Evolutionary conservation across 2,113 vertebrate genomes (phyloP).

Genomic region (Cyprinodon tularosa): DNA sequence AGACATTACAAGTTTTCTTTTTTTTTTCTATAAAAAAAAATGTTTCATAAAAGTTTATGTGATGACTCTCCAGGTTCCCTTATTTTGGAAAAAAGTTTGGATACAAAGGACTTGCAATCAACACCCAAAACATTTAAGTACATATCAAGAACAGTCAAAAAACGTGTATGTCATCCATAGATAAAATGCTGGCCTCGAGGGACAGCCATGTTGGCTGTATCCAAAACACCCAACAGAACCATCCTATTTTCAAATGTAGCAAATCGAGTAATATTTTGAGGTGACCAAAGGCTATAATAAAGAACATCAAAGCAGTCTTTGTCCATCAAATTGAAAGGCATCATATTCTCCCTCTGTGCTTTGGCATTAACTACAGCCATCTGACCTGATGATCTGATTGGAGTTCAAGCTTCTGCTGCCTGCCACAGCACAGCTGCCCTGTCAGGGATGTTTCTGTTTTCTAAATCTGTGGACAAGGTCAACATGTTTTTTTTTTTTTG

Average conservation of each 20-base stretch:
- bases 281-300: conserved; percentile 18
- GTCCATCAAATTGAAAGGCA: conserved; percentile 39
- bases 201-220: background rate
- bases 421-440: conserved; percentile 68
- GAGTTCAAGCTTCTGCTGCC: conserved; percentile 65
- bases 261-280: conserved; percentile 23
- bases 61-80: background rate
- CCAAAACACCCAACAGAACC: background rate
- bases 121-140: too few relatives aligned
- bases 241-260: conserved; percentile 19
- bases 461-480: conserved; percentile 77
- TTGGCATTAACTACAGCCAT: conserved; percentile 56
- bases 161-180: too few relatives aligned
- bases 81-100: background rate
- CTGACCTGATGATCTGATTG: conserved; percentile 69
- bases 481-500: conserved; percentile 44
- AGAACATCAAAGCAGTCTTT: conserved; percentile 38
- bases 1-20: too few relatives aligned
- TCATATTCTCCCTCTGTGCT: conserved; percentile 50
- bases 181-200: too few relatives aligned
- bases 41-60: background rate
- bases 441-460: conserved; percentile 65
- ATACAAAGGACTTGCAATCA: background rate
- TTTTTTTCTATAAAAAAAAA: too few relatives aligned
- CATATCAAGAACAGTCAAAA: too few relatives aligned